Base-by-base conservation (phyloP, 2,113 vertebrate genomes). In the Gobius niger region DNA sequence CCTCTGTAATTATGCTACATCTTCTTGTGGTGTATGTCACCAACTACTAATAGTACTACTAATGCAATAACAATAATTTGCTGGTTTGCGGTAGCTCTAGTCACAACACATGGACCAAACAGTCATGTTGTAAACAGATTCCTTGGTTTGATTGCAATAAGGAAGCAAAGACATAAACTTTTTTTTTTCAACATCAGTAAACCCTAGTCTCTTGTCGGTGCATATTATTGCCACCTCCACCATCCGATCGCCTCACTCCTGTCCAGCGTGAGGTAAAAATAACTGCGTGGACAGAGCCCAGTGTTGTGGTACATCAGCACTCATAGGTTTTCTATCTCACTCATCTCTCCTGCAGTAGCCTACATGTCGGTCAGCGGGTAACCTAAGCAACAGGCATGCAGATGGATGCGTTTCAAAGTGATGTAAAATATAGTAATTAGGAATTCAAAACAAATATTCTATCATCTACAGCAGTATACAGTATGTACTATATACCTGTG, bases 151-250 rank as follows among this genome's bases (percentile, higher is more conserved):
- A 34, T 34, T 34, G 5, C 24, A 34, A 34, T 34, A 34, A 4
- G 24, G 24, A 4, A 34, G 24, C 24, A 3, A 34, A 34, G 24
- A 34, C 5, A 34, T n/a, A 34, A 34, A 3, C 24, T 4, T 3
- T 34, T 34, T 16, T 19, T 16, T 0, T 53, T 10, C 16, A 53
- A 1, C 51, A 19, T 9, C 51, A 40, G 24, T 59, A 14, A 59
- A 41, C 7, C 24, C 12, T 59, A 40, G 7, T 24, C 50, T 51
- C 16, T 51, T 53, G 51, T 53, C 51, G 8, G 51, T 19, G 18
- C 51, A 53, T 53, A 53, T 53, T 53, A 19, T 16, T 19, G 51
- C 51, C 51, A 53, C 51, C 51, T 53, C 51, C 51, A 53, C 51
- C 11, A 19, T 53, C 9, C 16, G 16, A 19, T 8, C 18, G 9